Evolutionary conservation across 2,113 vertebrate species (phyloP).

Genomic region (Eulemur macaco): DNA sequence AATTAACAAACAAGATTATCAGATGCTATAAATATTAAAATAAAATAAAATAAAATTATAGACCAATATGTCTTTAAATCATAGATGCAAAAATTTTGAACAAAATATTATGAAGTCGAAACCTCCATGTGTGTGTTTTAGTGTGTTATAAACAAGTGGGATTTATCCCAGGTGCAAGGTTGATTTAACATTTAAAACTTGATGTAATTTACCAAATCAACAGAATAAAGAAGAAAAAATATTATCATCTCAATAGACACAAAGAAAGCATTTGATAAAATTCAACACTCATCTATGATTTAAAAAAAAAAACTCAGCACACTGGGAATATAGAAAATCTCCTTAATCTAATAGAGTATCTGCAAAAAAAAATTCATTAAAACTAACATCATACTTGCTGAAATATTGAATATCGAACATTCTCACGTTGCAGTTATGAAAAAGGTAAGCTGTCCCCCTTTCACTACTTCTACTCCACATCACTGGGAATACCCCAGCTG

Average conservation of each 20-base stretch:
- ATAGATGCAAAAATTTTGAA: not conserved
- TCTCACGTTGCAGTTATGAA: not conserved
- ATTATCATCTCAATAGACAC: not conserved
- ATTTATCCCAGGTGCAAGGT: not conserved
- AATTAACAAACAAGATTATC: not conserved
- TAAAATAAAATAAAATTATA: not conserved
- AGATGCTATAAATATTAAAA: not conserved
- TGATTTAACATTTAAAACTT: not conserved
- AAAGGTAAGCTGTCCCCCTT: not conserved
- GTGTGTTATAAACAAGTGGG: not conserved
- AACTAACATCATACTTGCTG: not conserved
- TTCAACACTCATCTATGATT: not conserved
- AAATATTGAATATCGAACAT: not conserved
- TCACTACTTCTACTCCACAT: fast-evolving
- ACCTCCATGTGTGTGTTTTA: not conserved
- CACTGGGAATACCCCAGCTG: fast-evolving
- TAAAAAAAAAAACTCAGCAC: not conserved
- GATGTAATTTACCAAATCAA: not conserved
- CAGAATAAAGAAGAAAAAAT: not conserved
- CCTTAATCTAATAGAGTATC: not conserved
- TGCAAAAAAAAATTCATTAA: no score
- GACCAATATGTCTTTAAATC: not conserved
- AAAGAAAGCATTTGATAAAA: not conserved
- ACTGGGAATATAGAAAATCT: not conserved
- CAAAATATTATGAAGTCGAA: not conserved